A percentile compares a stretch with the other conserved stretches of the same genome.
These are phyloP conservation scores for Lycocerus yunnanus DNA, from an alignment of 2,888 invertebrate species.

Conservation along the genomic window DNA sequence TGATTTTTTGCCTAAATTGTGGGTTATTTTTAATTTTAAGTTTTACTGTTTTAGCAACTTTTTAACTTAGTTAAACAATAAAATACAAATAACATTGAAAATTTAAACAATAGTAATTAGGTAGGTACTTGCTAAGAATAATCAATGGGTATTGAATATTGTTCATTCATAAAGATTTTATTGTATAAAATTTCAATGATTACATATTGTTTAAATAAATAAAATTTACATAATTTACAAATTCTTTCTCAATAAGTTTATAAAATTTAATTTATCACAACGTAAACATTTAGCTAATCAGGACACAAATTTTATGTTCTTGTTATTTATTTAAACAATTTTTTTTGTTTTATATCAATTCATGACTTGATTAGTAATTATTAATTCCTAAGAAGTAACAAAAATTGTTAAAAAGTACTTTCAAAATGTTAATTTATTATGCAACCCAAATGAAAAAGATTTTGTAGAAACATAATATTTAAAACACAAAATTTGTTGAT, in stretches of 20 bases:
- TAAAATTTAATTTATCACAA: background rate
- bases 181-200: background rate
- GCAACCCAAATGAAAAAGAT: no score
- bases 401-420: no score
- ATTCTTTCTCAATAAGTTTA: background rate
- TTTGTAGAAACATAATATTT: no score
- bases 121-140: background rate
- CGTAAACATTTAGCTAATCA: background rate
- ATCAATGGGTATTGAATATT: background rate
- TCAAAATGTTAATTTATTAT: no score
- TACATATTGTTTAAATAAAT: background rate
- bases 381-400: background rate
- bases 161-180: background rate
- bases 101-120: background rate
- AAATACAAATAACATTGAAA: background rate
- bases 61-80: no score
- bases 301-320: background rate
- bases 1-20: no score
- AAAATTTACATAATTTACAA: background rate
- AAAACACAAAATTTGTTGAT: no score
- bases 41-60: background rate
- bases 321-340: background rate
- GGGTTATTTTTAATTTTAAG: no score
- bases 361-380: background rate
- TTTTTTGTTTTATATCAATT: background rate